phyloP scores from a whole-genome alignment of 2,113 vertebrate genomes.

The Micronycteris hirsuta region DNA sequence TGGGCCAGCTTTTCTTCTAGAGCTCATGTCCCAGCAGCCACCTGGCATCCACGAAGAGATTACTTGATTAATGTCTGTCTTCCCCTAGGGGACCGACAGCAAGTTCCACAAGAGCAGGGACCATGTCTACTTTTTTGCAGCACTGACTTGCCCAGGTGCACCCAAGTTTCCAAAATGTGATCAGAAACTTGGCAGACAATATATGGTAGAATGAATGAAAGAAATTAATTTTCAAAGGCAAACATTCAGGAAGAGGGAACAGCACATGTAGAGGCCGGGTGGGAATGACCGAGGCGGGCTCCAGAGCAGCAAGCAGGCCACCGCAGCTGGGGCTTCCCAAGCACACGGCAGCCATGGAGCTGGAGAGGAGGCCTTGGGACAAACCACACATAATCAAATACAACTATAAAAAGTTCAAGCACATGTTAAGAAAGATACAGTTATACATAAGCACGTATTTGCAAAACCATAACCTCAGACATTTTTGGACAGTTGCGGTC shows the following conservation, averaged over 20 bases:
- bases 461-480: constrained; percentile 50
- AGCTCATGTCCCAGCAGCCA: background rate
- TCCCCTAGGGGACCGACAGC: background rate
- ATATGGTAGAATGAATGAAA: background rate
- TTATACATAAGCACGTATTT: background rate
- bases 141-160: background rate
- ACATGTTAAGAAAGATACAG: background rate
- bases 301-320: background rate
- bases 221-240: constrained; percentile 13
- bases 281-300: background rate
- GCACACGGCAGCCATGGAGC: background rate
- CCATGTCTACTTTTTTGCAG: background rate
- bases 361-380: background rate
- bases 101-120: background rate
- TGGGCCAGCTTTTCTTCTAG: background rate
- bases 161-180: background rate
- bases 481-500: background rate
- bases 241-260: background rate
- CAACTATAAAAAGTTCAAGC: constrained; percentile 24
- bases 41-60: background rate
- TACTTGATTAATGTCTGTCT: background rate
- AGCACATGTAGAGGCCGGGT: background rate
- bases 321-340: background rate
- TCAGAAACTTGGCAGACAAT: background rate
- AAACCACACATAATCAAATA: background rate